Percentiles rank a stretch among this genome's conserved stretches.
These are phyloP conservation scores for Linepithema humile DNA, from an alignment of 1,140 invertebrate species.

Conservation along the genomic window DNA sequence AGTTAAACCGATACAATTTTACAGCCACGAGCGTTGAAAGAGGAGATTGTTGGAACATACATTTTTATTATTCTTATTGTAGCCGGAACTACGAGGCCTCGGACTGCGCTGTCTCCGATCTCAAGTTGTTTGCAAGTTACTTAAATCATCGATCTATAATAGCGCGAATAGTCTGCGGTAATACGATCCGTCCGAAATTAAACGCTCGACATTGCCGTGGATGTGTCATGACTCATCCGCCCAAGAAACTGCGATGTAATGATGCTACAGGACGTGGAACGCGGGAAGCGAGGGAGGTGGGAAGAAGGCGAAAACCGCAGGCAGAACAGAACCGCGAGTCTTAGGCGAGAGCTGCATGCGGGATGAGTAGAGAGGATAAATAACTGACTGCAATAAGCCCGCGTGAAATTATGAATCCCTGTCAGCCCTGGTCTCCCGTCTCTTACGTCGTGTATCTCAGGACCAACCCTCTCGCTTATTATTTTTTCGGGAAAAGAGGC, in stretches of 20 bases:
- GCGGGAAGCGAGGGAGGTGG: not conserved
- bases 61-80: slow-evolving; percentile 11
- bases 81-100: no score
- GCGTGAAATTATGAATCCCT: slow-evolving; percentile 79
- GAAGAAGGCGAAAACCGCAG: slow-evolving; percentile 49
- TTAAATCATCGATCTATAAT: slow-evolving; percentile 62
- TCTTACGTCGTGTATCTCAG: slow-evolving; percentile 58
- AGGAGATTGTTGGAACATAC: not conserved
- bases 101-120: not conserved
- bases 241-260: slow-evolving; percentile 24
- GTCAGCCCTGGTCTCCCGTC: slow-evolving; percentile 62
- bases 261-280: not conserved
- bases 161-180: slow-evolving; percentile 26
- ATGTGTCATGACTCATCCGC: slow-evolving; percentile 51
- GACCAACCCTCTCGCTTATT: slow-evolving; percentile 69
- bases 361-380: slow-evolving; percentile 75
- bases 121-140: slow-evolving; percentile 44
- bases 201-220: slow-evolving; percentile 26
- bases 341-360: slow-evolving; percentile 73
- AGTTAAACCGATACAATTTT: slow-evolving; percentile 52
- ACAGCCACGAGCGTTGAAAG: not conserved
- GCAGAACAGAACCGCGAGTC: slow-evolving; percentile 57
- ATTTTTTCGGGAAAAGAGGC: slow-evolving; percentile 50
- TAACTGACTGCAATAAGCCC: slow-evolving; percentile 78
- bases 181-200: slow-evolving; percentile 34